phyloP scores from a whole-genome alignment of 2,888 invertebrate species.

The Tipula unca region DNA sequence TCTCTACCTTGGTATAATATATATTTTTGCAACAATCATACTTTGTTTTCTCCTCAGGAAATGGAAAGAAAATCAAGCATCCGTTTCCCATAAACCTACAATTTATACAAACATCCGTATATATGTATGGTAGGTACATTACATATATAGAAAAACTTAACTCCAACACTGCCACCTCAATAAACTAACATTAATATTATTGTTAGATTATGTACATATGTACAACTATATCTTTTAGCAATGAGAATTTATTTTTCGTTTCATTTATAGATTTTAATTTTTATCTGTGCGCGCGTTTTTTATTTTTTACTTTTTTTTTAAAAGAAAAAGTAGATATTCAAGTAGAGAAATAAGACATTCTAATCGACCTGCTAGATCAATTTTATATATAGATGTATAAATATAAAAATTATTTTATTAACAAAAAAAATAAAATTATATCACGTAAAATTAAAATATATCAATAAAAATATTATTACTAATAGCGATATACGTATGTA shows the following conservation, averaged over 20 bases:
- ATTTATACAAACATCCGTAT: neutral
- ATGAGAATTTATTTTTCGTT: neutral
- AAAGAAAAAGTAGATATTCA: slow-evolving; percentile 14
- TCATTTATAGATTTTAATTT: neutral
- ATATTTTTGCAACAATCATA: no score
- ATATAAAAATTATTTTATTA: neutral
- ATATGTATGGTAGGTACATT: no score
- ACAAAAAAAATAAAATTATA: neutral
- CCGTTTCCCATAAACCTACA: neutral
- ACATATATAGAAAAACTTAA: neutral
- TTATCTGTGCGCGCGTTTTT: neutral
- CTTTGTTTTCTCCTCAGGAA: neutral
- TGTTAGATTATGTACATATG: neutral
- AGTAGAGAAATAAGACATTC: neutral
- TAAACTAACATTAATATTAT: neutral
- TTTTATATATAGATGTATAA: no score
- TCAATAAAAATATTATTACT: neutral
- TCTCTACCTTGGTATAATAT: no score
- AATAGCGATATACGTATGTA: no score
- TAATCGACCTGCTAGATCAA: slow-evolving; percentile 14
- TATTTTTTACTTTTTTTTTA: neutral
- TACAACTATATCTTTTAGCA: neutral
- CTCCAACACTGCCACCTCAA: neutral
- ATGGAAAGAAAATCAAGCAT: neutral
- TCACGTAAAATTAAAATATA: slow-evolving; percentile 8